These are phyloP conservation scores for Phasia obesa DNA, from an alignment of 2,888 invertebrate species.

Conservation along the genomic window DNA sequence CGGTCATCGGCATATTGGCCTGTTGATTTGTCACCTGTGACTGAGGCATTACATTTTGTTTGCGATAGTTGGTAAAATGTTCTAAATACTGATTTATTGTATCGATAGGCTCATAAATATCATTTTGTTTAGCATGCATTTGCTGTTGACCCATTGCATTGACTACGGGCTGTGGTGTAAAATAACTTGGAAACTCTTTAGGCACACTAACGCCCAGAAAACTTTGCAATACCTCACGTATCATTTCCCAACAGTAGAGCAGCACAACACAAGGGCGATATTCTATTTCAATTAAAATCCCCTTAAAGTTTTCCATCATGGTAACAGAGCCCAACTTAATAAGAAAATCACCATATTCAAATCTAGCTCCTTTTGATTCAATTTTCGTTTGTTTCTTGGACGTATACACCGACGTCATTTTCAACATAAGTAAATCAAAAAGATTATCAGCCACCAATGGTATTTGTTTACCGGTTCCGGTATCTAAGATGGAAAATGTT, in stretches of 20 bases:
- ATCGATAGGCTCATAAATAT: constrained; percentile 91
- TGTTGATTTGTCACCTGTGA: constrained; percentile 63
- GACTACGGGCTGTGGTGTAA: constrained; percentile 78
- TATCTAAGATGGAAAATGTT: constrained; percentile 95
- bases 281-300: constrained; percentile 95
- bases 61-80: constrained; percentile 94
- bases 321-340: constrained; percentile 96
- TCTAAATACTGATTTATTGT: constrained; percentile 97
- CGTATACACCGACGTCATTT: constrained; percentile 93
- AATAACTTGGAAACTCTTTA: constrained; percentile 88
- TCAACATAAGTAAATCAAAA: constrained; percentile 95
- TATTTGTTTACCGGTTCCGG: constrained; percentile 90
- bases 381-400: constrained; percentile 94
- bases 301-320: constrained; percentile 96
- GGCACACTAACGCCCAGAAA: constrained; percentile 91
- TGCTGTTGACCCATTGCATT: constrained; percentile 80
- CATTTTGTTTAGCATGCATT: constrained; percentile 79
- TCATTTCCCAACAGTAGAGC: constrained; percentile 94
- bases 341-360: constrained; percentile 95
- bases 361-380: constrained; percentile 94
- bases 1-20: constrained; percentile 47
- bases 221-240: constrained; percentile 95
- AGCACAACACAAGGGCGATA: constrained; percentile 95
- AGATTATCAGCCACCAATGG: constrained; percentile 95
- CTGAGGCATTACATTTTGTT: constrained; percentile 84